Evolutionary conservation across 2,113 vertebrate species (phyloP).

Genomic region (Sphaerodactylus townsendi): DNA sequence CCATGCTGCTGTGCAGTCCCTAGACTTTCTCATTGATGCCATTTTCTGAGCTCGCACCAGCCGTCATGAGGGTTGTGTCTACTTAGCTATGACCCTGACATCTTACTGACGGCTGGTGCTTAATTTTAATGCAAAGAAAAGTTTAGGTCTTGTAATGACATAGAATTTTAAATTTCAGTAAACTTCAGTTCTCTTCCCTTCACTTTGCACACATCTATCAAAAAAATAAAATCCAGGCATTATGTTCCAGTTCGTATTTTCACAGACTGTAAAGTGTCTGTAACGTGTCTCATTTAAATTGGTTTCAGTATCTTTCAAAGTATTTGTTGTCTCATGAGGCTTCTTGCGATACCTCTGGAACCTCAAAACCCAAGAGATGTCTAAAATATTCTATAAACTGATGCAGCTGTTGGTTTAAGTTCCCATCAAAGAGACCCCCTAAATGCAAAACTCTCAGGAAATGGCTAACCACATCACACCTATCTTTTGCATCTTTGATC

Average conservation of each 20-base stretch:
- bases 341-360: background rate
- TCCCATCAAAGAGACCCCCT: constrained; percentile 30
- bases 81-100: too few species aligned
- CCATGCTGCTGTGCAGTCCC: too few species aligned
- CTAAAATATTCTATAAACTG: background rate
- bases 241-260: background rate
- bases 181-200: background rate
- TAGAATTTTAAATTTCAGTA: background rate
- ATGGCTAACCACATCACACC: background rate
- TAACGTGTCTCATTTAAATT: background rate
- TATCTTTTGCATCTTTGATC: constrained; percentile 9
- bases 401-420: constrained; percentile 7
- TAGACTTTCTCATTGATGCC: too few species aligned
- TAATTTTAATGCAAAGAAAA: background rate
- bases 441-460: constrained; percentile 53
- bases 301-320: background rate
- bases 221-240: background rate
- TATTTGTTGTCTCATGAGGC: background rate
- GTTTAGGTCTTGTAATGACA: background rate
- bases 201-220: background rate
- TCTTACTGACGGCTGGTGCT: too few species aligned
- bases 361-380: background rate
- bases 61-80: too few species aligned
- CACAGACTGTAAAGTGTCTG: too few species aligned
- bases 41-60: too few species aligned